Evolutionary conservation across 2,888 invertebrate species (phyloP).

Genomic region (Limenitis camilla): DNA sequence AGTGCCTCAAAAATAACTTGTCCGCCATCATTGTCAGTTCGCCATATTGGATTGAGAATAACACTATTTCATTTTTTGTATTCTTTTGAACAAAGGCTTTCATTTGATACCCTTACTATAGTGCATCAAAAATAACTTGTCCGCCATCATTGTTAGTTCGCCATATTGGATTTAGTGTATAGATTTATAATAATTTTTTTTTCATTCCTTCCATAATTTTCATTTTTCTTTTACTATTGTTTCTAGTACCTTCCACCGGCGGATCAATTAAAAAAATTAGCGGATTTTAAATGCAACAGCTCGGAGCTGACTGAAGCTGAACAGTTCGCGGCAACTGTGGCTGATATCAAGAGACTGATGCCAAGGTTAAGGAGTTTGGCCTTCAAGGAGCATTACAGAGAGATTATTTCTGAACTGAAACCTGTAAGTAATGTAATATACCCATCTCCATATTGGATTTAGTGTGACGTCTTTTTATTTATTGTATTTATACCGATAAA

Average conservation of each 20-base stretch:
- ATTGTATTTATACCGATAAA: too few species aligned
- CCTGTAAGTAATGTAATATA: constrained; percentile 74
- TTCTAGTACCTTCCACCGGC: constrained; percentile 90
- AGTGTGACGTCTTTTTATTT: too few species aligned
- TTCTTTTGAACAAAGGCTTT: too few species aligned
- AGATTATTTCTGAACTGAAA: constrained; percentile 90
- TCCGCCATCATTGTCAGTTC: too few species aligned
- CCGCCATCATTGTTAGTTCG: too few species aligned
- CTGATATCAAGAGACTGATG: constrained; percentile 89
- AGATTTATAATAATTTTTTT: too few species aligned
- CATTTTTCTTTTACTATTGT: constrained; percentile 1
- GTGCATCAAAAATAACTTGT: neutral
- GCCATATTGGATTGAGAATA: too few species aligned
- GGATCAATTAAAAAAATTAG: constrained; percentile 89
- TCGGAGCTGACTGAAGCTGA: constrained; percentile 92
- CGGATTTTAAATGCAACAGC: constrained; percentile 84
- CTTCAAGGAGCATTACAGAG: constrained; percentile 90
- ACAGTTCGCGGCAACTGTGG: constrained; percentile 93
- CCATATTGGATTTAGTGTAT: too few species aligned
- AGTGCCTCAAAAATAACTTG: too few species aligned
- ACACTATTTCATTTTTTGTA: too few species aligned
- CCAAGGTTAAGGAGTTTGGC: constrained; percentile 91
- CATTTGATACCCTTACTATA: too few species aligned
- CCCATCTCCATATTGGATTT: too few species aligned
- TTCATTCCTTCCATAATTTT: neutral